Conservation (phyloP, 1,140 invertebrate genomes). For the Antheraea mylitta region DNA sequence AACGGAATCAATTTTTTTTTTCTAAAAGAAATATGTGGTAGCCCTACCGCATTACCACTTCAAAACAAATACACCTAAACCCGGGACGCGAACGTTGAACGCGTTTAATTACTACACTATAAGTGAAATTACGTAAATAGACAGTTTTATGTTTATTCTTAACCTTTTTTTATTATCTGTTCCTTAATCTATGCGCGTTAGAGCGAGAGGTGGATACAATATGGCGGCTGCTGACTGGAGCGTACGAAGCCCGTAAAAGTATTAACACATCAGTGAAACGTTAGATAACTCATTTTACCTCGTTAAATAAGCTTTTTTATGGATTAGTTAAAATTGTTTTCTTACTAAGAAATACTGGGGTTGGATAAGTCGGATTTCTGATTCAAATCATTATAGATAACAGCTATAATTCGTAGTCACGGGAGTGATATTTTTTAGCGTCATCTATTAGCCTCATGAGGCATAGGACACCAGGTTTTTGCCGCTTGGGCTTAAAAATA, state of each 20-base stretch:
- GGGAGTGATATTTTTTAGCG: no score
- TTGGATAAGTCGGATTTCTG: no score
- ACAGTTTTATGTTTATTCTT: constrained; percentile 42
- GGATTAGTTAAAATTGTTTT: constrained; percentile 12
- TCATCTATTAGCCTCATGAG: no score
- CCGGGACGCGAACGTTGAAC: neutral
- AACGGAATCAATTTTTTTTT: no score
- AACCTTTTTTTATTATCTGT: constrained; percentile 26
- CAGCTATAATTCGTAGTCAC: no score
- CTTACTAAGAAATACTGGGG: neutral
- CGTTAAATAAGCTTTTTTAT: constrained; percentile 22
- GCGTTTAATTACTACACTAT: constrained; percentile 14
- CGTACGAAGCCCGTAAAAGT: constrained; percentile 33
- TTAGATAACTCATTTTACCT: constrained; percentile 40
- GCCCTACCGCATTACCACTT: neutral
- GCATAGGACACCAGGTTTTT: no score
- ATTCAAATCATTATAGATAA: no score
- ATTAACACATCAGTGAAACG: constrained; percentile 34
- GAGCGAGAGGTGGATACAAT: constrained; percentile 29
- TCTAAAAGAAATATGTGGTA: neutral
- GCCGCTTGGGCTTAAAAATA: no score
- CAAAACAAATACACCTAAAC: constrained; percentile 1
- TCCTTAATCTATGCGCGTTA: constrained; percentile 14
- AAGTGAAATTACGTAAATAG: constrained; percentile 35
- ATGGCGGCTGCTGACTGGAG: constrained; percentile 33